Conservation (phyloP, 2,113 vertebrate species). For the Corvus hawaiiensis region DNA sequence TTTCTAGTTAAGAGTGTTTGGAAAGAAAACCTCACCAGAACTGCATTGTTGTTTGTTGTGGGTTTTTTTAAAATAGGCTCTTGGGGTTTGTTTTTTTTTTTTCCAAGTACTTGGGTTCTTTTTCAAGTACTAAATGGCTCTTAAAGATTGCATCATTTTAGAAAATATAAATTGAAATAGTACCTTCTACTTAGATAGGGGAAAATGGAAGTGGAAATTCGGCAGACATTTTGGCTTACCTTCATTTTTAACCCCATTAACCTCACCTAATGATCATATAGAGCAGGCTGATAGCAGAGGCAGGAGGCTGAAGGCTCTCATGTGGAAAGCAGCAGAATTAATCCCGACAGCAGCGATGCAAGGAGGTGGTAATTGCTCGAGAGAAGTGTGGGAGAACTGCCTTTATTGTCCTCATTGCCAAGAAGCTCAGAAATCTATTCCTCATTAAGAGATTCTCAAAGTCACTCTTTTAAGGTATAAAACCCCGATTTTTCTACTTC, state of each 20-base stretch:
- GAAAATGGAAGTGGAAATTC: neutral
- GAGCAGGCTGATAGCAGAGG: neutral
- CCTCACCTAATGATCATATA: neutral
- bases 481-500: neutral
- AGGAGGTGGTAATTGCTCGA: neutral
- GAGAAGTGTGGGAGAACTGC: neutral
- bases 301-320: neutral
- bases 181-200: neutral
- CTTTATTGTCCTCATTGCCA: conserved; percentile 2
- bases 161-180: neutral
- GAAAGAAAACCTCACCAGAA: neutral
- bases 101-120: neutral
- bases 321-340: conserved; percentile 20
- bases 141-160: neutral
- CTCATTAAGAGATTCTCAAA: neutral
- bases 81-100: neutral
- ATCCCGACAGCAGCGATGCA: neutral
- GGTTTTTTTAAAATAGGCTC: neutral
- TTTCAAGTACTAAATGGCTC: neutral
- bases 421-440: neutral
- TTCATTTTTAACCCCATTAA: conserved; percentile 39
- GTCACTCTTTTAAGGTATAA: conserved; percentile 5
- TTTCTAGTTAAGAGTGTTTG: neutral
- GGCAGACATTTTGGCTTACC: neutral
- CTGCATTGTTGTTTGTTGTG: neutral